Percentiles rank a stretch among this genome's conserved stretches.
Evolutionary conservation across 2,888 invertebrate species (phyloP).

Genomic region (Athalia rosae): DNA sequence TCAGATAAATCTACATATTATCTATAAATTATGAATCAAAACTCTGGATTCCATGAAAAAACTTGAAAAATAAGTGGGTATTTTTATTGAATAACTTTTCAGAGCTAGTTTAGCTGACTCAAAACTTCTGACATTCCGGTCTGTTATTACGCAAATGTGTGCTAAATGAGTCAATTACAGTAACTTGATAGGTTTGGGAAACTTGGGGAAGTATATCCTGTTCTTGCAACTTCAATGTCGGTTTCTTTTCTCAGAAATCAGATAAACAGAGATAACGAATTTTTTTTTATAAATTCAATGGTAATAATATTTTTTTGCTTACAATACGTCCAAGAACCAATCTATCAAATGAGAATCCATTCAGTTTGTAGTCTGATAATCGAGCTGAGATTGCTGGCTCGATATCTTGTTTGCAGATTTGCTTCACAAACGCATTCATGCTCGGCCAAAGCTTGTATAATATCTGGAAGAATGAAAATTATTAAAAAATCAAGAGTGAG

Average conservation of each 20-base stretch:
- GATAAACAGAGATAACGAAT: not conserved
- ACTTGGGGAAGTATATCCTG: not conserved
- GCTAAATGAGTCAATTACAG: conserved; percentile 50
- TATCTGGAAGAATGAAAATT: conserved; percentile 76
- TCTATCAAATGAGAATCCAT: conserved; percentile 94
- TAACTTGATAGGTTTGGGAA: conserved; percentile 33
- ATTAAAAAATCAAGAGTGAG: not conserved
- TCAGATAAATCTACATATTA: not conserved
- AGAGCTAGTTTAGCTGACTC: not conserved
- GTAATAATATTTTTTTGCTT: conserved; percentile 72
- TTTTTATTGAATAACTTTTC: not conserved
- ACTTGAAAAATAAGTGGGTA: too few relatives aligned
- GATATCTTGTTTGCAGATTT: conserved; percentile 88
- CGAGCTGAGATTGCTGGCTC: conserved; percentile 90
- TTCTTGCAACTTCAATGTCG: too few relatives aligned
- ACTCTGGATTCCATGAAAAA: too few relatives aligned
- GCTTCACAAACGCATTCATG: conserved; percentile 92
- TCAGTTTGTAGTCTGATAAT: conserved; percentile 89
- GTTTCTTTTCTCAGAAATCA: too few relatives aligned
- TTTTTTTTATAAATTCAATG: not conserved
- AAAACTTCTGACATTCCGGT: not conserved
- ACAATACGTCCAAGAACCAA: conserved; percentile 97
- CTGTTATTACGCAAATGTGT: conserved; percentile 47
- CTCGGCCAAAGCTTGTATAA: conserved; percentile 96
- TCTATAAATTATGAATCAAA: not conserved